Evolutionary conservation across 2,113 vertebrate genomes (phyloP).

Genomic region (Lates calcarifer): DNA sequence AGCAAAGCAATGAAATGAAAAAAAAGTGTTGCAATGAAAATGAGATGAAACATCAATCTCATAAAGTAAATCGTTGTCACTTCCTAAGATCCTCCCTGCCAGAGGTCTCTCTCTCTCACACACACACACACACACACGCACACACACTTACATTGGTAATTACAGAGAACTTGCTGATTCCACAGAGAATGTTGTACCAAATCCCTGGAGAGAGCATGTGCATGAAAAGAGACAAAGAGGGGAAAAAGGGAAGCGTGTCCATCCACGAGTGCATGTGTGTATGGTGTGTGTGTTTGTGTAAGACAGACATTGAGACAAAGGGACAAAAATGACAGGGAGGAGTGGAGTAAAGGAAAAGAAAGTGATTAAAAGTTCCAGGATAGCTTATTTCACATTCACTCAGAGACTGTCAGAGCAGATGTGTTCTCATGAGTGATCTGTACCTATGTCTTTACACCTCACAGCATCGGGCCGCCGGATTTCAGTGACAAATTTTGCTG

Average conservation of each 20-base stretch:
- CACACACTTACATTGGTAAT: conserved; percentile 96
- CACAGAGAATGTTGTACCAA: conserved; percentile 97
- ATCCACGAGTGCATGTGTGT: background rate
- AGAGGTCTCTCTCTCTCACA: conserved; percentile 2
- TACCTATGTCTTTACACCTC: conserved; percentile 97
- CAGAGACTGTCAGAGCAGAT: conserved; percentile 29
- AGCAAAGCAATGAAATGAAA: no score
- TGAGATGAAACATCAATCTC: background rate
- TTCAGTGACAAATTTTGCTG: conserved; percentile 95
- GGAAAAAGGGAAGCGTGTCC: conserved; percentile 21
- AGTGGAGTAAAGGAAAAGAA: conserved; percentile 43
- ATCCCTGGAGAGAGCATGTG: conserved; percentile 87
- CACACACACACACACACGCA: conserved; percentile 18
- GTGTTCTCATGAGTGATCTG: background rate
- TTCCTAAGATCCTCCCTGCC: background rate
- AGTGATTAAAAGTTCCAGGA: conserved; percentile 47
- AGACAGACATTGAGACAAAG: conserved; percentile 27
- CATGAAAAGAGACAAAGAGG: conserved; percentile 50
- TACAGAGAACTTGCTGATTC: conserved; percentile 98
- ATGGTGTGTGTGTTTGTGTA: background rate
- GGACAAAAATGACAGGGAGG: conserved; percentile 31
- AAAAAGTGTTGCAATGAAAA: no score
- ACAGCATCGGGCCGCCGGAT: conserved; percentile 93
- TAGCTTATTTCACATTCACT: conserved; percentile 23
- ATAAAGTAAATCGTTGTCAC: background rate